Percentiles rank a stretch among this genome's conserved stretches.
Conservation (phyloP, 1,140 invertebrate species). For the Sweltsa coloradensis region DNA sequence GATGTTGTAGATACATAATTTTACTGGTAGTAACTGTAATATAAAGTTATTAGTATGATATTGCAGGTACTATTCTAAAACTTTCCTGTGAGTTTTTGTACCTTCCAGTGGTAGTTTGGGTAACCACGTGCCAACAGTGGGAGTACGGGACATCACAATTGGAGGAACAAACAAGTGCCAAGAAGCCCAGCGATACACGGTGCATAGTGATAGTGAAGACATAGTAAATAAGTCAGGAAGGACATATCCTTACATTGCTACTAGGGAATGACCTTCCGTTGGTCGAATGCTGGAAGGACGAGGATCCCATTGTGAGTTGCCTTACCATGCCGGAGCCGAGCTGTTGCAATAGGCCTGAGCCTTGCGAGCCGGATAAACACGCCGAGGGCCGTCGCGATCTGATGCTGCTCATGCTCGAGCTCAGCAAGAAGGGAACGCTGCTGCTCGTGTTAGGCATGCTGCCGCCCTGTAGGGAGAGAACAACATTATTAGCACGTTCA, state of each 20-base stretch:
- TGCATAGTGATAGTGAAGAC: background rate
- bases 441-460: slow-evolving; percentile 79
- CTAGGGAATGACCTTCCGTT: slow-evolving; percentile 50
- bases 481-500: background rate
- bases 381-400: slow-evolving; percentile 62
- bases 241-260: slow-evolving; percentile 67
- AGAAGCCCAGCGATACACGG: background rate
- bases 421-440: slow-evolving; percentile 70
- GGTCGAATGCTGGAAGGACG: slow-evolving; percentile 44
- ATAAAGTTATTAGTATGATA: too few relatives aligned
- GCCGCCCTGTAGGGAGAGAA: slow-evolving; percentile 44
- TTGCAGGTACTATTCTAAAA: too few relatives aligned
- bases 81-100: too few relatives aligned
- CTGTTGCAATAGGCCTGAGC: slow-evolving; percentile 64
- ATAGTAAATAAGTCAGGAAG: slow-evolving; percentile 27
- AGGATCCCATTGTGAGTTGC: slow-evolving; percentile 52
- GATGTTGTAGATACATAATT: too few relatives aligned
- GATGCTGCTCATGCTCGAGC: slow-evolving; percentile 70
- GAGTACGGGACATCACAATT: background rate
- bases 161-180: background rate
- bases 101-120: background rate
- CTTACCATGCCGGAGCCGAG: slow-evolving; percentile 78
- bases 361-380: slow-evolving; percentile 47
- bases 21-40: too few relatives aligned
- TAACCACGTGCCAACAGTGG: background rate